Conservation (phyloP, 2,888 invertebrate genomes). For the Frankliniella fusca region DNA sequence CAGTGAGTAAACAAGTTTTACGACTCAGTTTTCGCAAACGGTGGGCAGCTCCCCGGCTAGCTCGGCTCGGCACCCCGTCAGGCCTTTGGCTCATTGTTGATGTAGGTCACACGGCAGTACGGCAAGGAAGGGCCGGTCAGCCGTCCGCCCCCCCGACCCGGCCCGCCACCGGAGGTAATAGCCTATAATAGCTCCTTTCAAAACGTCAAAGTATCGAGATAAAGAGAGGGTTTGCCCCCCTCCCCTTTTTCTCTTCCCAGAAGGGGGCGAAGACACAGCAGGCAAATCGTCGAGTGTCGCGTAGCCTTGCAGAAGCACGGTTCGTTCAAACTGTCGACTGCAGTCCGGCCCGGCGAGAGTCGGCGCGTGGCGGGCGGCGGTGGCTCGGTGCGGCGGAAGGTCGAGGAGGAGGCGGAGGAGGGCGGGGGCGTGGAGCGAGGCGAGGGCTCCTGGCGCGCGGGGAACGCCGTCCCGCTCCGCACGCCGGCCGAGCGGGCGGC, state of each 20-base stretch:
- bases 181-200: conserved; percentile 1
- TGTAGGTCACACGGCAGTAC: not conserved
- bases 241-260: not conserved
- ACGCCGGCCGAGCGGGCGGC: not conserved
- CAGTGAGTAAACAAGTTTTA: no score
- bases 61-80: not conserved
- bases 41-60: not conserved
- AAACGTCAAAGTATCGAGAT: not conserved
- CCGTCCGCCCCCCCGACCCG: not conserved
- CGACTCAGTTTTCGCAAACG: not conserved
- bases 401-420: not conserved
- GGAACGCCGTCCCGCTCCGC: not conserved
- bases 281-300: not conserved
- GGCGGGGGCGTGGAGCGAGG: not conserved
- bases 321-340: no score
- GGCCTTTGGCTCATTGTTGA: not conserved
- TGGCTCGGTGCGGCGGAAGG: no score
- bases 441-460: not conserved
- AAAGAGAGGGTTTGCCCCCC: not conserved
- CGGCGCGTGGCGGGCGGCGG: no score
- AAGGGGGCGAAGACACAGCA: not conserved
- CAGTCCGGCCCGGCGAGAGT: no score
- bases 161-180: not conserved
- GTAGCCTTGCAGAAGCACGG: no score
- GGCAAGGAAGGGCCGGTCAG: not conserved